Conservation (phyloP, 2,113 vertebrate species). For the Uropsilus gracilis region DNA sequence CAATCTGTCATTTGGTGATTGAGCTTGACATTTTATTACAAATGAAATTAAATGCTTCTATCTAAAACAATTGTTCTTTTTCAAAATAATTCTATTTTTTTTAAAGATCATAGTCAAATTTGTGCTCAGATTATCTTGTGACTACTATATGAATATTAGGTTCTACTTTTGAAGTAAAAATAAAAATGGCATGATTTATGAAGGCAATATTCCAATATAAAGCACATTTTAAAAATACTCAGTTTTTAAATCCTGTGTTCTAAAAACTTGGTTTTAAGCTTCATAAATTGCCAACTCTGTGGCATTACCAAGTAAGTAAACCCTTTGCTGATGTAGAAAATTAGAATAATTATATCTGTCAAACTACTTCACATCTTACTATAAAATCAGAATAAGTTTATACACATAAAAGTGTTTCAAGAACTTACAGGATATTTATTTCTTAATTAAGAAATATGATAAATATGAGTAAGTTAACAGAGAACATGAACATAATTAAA, state of each 20-base stretch:
- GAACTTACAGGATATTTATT: neutral
- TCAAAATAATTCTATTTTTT: slow-evolving; percentile 22
- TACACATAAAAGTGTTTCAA: neutral
- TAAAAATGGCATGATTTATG: neutral
- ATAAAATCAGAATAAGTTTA: neutral
- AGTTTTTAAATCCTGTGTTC: neutral
- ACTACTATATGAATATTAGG: neutral
- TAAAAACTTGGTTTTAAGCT: neutral
- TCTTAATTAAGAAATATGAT: neutral
- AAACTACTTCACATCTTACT: neutral
- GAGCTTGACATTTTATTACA: neutral
- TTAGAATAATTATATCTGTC: neutral
- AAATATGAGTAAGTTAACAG: neutral
- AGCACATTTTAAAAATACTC: neutral
- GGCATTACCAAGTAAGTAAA: neutral
- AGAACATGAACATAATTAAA: neutral
- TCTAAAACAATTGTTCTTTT: neutral
- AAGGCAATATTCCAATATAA: neutral
- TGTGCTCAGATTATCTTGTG: neutral
- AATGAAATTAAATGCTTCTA: neutral
- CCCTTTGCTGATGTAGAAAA: neutral
- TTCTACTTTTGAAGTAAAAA: neutral
- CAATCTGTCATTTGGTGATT: neutral
- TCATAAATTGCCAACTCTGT: neutral
- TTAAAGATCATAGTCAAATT: neutral